Percentiles rank a stretch among this genome's conserved stretches.
Evolutionary conservation across 1,140 invertebrate genomes (phyloP).

Genomic region (Zelostemma sp.): DNA sequence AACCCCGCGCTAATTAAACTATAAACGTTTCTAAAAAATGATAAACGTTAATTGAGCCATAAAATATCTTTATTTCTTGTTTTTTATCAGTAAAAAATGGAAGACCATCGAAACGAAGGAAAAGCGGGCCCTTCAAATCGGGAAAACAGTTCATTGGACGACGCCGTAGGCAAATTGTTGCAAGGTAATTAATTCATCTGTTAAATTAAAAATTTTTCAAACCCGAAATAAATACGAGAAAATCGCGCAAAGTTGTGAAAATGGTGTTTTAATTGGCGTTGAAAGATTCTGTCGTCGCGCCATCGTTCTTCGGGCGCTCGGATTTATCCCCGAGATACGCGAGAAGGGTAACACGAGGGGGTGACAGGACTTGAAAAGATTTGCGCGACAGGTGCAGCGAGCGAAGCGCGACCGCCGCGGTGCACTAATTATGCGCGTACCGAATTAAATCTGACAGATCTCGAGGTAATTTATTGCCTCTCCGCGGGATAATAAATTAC

Average conservation of each 20-base stretch:
- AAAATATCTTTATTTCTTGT: background rate
- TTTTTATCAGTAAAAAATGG: conserved; percentile 42
- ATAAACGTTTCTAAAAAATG: too few species aligned
- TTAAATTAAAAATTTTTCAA: too few species aligned
- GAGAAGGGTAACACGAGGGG: conserved; percentile 24
- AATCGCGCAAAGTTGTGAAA: too few species aligned
- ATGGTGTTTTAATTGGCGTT: conserved; percentile 65
- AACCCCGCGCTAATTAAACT: conserved; percentile 33
- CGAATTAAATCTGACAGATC: conserved; percentile 69
- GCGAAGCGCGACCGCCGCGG: conserved; percentile 63
- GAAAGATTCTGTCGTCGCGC: conserved; percentile 58
- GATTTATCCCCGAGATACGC: conserved; percentile 58
- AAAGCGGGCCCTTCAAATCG: conserved; percentile 54
- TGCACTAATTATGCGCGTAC: conserved; percentile 67
- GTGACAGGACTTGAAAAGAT: conserved; percentile 40
- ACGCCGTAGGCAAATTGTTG: conserved; percentile 65
- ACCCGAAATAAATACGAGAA: too few species aligned
- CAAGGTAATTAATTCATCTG: too few species aligned
- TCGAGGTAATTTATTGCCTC: conserved; percentile 57
- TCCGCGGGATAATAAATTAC: too few species aligned
- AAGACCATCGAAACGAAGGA: conserved; percentile 41
- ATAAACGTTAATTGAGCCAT: background rate
- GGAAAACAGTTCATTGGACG: conserved; percentile 58
- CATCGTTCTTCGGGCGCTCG: conserved; percentile 52
- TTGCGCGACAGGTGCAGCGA: conserved; percentile 66